phyloP scores from a whole-genome alignment of 37 sponge, comb jelly and placozoan genomes.

The Agelas oroides region DNA sequence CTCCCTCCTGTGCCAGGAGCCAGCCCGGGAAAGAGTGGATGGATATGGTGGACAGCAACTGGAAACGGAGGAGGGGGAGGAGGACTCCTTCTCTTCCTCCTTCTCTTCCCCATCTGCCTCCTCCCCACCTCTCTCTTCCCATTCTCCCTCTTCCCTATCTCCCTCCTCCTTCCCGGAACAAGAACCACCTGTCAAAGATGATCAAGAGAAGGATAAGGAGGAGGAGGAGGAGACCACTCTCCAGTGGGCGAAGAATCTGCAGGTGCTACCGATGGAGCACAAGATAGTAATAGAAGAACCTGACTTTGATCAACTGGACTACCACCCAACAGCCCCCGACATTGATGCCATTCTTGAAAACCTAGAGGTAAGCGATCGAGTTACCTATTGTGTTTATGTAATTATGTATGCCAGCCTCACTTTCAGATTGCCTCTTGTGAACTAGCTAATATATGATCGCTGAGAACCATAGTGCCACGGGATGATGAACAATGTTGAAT shows the following conservation, averaged over 20 bases:
- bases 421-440: too few species aligned
- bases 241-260: background rate
- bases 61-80: background rate
- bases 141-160: too few species aligned
- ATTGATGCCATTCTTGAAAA: background rate
- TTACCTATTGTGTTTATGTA: too few species aligned
- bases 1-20: background rate
- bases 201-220: background rate
- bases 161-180: too few species aligned
- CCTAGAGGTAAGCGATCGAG: constrained; percentile 12
- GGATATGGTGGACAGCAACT: background rate
- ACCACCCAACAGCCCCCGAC: background rate
- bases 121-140: too few species aligned
- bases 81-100: too few species aligned
- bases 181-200: background rate
- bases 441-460: too few species aligned
- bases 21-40: background rate
- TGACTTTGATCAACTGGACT: background rate
- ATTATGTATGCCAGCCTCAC: too few species aligned
- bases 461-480: too few species aligned
- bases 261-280: background rate
- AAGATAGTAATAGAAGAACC: background rate
- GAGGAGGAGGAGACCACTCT: background rate
- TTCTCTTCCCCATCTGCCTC: too few species aligned
- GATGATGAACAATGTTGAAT: background rate